phyloP scores from a whole-genome alignment of 2,113 vertebrate species.

The Zapus hudsonius region DNA sequence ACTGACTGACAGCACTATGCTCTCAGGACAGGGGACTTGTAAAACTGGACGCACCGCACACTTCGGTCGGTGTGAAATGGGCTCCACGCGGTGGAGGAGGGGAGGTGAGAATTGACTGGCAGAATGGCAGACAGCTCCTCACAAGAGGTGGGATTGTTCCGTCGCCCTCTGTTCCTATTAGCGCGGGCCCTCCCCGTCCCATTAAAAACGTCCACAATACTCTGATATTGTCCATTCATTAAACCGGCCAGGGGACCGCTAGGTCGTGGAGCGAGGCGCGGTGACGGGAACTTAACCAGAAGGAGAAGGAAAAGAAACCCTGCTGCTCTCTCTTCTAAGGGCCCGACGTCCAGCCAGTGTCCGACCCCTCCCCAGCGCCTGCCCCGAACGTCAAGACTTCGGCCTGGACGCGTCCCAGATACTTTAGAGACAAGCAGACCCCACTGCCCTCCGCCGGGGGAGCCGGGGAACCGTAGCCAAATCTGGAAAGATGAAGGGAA shows the following conservation, averaged over 20 bases:
- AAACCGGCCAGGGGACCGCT: background rate
- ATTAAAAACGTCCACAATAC: conserved; percentile 45
- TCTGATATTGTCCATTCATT: conserved; percentile 29
- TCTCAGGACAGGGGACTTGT: background rate
- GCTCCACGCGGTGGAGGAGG: background rate
- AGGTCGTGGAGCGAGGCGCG: background rate
- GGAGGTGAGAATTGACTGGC: conserved; percentile 21
- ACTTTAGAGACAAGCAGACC: conserved; percentile 70
- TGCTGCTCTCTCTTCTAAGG: background rate
- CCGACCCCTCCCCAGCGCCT: background rate
- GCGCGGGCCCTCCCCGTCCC: conserved; percentile 1
- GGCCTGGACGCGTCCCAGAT: conserved; percentile 66
- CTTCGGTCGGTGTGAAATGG: background rate
- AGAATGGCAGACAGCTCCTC: background rate
- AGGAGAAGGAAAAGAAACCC: background rate
- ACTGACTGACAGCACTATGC: background rate
- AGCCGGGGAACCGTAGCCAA: conserved; percentile 51
- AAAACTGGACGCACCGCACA: background rate
- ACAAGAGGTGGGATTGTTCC: conserved; percentile 33
- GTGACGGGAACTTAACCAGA: background rate
- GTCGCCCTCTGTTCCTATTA: background rate
- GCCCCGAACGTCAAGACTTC: conserved; percentile 57
- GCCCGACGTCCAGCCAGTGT: accelerated
- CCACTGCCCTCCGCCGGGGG: conserved; percentile 56
- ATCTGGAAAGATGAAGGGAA: background rate